Evolutionary conservation across 2,113 vertebrate genomes (phyloP).

Genomic region (Notechis scutatus): DNA sequence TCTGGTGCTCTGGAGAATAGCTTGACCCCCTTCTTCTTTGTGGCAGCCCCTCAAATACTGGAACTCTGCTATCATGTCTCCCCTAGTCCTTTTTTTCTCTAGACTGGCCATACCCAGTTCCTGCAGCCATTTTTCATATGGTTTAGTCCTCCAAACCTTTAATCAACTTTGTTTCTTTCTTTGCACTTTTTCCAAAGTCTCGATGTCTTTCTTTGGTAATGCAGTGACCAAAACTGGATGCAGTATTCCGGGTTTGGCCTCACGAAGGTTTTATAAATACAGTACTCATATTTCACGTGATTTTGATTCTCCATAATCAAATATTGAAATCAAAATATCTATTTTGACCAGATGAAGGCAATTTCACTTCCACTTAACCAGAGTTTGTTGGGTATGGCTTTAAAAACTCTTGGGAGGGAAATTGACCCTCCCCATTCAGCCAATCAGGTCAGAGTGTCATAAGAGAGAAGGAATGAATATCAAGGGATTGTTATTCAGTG

Average conservation of each 20-base stretch:
- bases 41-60: background rate
- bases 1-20: background rate
- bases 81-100: background rate
- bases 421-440: fast-evolving
- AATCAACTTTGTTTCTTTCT: background rate
- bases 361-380: background rate
- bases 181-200: too few relatives aligned
- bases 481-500: background rate
- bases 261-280: background rate
- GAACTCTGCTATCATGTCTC: background rate
- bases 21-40: background rate
- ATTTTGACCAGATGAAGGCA: background rate
- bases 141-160: background rate
- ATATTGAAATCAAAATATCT: too few relatives aligned
- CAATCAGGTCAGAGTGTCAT: background rate
- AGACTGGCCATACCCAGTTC: background rate
- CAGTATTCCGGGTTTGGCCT: background rate
- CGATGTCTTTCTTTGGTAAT: too few relatives aligned
- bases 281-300: background rate
- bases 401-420: background rate
- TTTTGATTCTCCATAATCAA: too few relatives aligned
- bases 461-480: background rate
- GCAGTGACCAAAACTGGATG: background rate
- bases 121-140: background rate
- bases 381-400: background rate